These are phyloP conservation scores for Sycophila texana DNA, from an alignment of 2,888 invertebrate species.

Conservation along the genomic window DNA sequence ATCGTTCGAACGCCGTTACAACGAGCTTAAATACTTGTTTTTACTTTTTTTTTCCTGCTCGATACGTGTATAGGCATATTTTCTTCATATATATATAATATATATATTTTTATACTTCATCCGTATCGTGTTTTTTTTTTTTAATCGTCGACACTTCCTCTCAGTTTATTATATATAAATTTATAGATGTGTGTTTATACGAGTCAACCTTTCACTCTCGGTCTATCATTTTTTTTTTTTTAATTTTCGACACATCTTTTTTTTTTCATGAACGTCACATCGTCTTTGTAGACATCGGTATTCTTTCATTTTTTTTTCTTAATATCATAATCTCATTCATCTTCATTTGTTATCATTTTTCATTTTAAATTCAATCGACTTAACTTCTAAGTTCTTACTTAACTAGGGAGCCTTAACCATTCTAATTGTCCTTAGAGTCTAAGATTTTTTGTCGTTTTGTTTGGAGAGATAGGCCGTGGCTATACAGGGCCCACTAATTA, in stretches of 20 bases:
- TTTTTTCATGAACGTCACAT: neutral
- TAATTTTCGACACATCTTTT: neutral
- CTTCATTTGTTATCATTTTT: conserved; percentile 2
- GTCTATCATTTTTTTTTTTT: conserved; percentile 1
- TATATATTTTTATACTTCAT: conserved; percentile 36
- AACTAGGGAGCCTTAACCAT: conserved; percentile 27
- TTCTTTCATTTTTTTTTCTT: neutral
- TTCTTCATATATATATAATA: conserved; percentile 22
- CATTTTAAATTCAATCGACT: conserved; percentile 2
- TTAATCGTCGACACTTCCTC: conserved; percentile 8
- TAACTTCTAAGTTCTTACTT: conserved; percentile 10
- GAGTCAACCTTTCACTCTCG: neutral
- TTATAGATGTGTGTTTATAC: conserved; percentile 30
- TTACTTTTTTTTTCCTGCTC: conserved; percentile 27
- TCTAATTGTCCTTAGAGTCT: neutral
- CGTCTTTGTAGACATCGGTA: neutral
- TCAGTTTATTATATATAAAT: conserved; percentile 47
- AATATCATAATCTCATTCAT: neutral
- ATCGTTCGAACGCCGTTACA: conserved; percentile 41
- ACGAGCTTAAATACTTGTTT: conserved; percentile 37
- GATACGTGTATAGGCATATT: conserved; percentile 51
- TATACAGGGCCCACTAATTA: conserved; percentile 73
- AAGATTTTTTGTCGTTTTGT: conserved; percentile 45
- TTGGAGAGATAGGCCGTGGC: conserved; percentile 73
- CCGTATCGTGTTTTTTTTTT: conserved; percentile 32